phyloP scores from a whole-genome alignment of 2,797 vertebrate genomes.

The Micrastur ruficollis region DNA sequence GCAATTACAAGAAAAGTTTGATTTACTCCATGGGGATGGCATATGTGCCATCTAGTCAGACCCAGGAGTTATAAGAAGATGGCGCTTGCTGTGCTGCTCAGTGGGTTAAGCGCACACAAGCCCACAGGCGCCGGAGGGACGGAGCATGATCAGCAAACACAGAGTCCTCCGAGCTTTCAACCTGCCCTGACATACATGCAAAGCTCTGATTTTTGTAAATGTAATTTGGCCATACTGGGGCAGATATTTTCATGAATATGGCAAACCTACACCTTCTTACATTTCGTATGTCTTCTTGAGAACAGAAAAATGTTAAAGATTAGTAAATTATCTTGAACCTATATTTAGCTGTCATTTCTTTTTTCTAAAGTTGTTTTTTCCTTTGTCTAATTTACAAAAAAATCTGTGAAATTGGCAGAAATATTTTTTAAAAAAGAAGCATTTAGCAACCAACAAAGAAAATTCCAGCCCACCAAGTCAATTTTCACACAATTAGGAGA shows the following conservation, averaged over 20 bases:
- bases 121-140: fast-evolving
- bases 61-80: not conserved
- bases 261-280: not conserved
- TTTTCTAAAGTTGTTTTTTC: not conserved
- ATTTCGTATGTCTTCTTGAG: not conserved
- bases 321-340: not conserved
- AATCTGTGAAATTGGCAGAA: not conserved
- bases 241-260: not conserved
- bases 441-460: not conserved
- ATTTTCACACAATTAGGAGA: not conserved
- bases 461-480: not conserved
- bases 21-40: not conserved
- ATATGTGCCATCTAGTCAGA: not conserved
- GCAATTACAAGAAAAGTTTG: not conserved
- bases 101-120: too few relatives aligned
- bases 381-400: not conserved
- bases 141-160: fast-evolving
- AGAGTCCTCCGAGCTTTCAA: not conserved
- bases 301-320: not conserved
- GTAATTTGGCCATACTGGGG: too few relatives aligned
- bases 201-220: not conserved
- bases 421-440: not conserved
- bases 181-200: not conserved
- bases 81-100: fast-evolving
- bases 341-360: not conserved